Evolutionary conservation across 2,113 vertebrate species (phyloP), one percentile per base, ranked within the genome.

Genomic region (Salvelinus namaycush): DNA sequence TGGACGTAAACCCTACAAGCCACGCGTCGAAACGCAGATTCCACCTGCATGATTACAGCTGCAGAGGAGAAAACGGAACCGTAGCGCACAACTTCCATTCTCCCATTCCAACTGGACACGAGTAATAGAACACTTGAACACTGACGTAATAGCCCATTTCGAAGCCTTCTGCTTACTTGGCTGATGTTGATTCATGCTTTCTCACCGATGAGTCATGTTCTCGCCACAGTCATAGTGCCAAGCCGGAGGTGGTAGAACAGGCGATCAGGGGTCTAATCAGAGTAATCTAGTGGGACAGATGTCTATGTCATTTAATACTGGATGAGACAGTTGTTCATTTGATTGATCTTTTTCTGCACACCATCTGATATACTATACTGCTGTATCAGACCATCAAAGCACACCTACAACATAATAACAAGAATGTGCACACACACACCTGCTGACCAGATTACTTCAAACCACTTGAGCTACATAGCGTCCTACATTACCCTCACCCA

Each of bases 31-130:
- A 22, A 60, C 59, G 86, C 87, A 88, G 82, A 90, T 90, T 91
- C 90, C 91, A 93, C 92, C 93, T 92, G 93, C 92, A 91, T 85
- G 88, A 90, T 90, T 90, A 91, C 81, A 79, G 68, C 87, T 73
- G 89, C 88, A 91, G 85, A 85, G 73, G 66, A 82, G 54, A 51
- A 78, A 83, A 80, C 72, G 29, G 70, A 82, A 75, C 66, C 24
- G 14, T 54, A 76, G 62, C 64, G 70, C 74, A 70, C 72, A 82
- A 85, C 64, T 80, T 73, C 22, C 11, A 49, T 76, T 49, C 85
- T 14, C 27, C 67, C 16, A 20, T 20, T 68, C 16, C 29, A 20
- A 31, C 14, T 29, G 14, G 5, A 8, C 8, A 20, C 29, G 39
- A 39, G 34, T 13, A 3, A 16, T 68, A 27, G 26, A 31, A 31